A percentile compares a stretch with the other conserved stretches of the same genome.
Conservation (phyloP, 1,140 invertebrate species). For the Drosophila lowei region DNA sequence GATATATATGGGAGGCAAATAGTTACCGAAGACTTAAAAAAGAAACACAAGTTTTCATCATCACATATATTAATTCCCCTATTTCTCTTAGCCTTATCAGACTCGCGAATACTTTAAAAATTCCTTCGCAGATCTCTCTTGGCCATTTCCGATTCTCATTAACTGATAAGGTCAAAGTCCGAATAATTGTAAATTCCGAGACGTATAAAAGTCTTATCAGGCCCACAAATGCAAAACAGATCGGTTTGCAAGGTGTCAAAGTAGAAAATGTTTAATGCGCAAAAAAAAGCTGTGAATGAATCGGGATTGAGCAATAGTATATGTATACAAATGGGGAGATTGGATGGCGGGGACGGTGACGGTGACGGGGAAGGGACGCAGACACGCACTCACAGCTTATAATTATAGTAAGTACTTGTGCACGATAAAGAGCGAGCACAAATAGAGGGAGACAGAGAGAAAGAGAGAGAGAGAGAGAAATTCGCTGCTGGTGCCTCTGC, state of each 20-base stretch:
- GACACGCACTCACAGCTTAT: constrained; percentile 52
- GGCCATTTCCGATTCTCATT: constrained; percentile 34
- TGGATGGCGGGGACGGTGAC: constrained; percentile 14
- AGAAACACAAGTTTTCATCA: too few species aligned
- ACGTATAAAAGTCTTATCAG: constrained; percentile 52
- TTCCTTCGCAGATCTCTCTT: constrained; percentile 16
- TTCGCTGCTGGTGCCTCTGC: constrained; percentile 29
- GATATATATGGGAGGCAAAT: too few species aligned
- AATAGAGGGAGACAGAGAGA: constrained; percentile 40
- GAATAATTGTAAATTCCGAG: constrained; percentile 25
- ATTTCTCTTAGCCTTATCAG: too few species aligned
- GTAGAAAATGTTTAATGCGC: constrained; percentile 55
- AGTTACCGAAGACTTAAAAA: too few species aligned
- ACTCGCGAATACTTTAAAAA: neutral
- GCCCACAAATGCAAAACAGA: constrained; percentile 21
- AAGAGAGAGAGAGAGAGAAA: too few species aligned
- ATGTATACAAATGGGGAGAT: constrained; percentile 5
- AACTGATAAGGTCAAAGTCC: constrained; percentile 29
- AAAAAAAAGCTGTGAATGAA: constrained; percentile 57
- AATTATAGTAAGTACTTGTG: constrained; percentile 64
- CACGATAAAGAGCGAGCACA: constrained; percentile 52
- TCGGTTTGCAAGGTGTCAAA: constrained; percentile 47
- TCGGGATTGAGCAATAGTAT: constrained; percentile 38
- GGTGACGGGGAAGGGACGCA: constrained; percentile 5
- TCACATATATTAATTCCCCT: too few species aligned